phyloP scores from a whole-genome alignment of 2,113 vertebrate genomes.

The Theristicus caerulescens region DNA sequence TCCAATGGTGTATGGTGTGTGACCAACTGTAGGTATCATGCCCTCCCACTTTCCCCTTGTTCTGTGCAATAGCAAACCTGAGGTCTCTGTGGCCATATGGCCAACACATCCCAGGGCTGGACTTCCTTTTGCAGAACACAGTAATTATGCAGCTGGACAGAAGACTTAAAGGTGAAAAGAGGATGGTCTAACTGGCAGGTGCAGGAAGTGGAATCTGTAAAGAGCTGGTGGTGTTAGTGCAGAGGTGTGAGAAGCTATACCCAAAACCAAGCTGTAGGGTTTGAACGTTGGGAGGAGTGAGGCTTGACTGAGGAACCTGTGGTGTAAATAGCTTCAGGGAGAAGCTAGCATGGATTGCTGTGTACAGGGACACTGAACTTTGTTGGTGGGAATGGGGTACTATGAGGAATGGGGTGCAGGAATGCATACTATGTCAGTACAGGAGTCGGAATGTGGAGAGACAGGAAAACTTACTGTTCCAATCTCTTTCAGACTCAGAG shows the following conservation, averaged over 20 bases:
- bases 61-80: background rate
- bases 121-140: background rate
- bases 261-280: background rate
- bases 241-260: background rate
- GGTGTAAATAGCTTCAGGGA: background rate
- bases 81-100: background rate
- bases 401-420: background rate
- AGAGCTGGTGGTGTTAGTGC: background rate
- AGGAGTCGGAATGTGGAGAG: background rate
- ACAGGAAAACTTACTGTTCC: background rate
- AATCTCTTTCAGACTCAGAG: background rate
- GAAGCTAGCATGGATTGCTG: fast-evolving
- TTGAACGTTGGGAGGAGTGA: background rate
- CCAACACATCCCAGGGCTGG: background rate
- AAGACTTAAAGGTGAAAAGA: background rate
- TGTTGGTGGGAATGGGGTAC: background rate
- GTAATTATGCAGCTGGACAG: background rate
- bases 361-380: background rate
- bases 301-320: background rate
- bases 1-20: background rate
- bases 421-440: background rate
- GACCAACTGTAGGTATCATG: background rate
- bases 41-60: background rate
- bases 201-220: fast-evolving
- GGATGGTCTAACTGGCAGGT: background rate